Conservation (phyloP, 2,797 vertebrate species). For the Leptodactylus fallax region DNA sequence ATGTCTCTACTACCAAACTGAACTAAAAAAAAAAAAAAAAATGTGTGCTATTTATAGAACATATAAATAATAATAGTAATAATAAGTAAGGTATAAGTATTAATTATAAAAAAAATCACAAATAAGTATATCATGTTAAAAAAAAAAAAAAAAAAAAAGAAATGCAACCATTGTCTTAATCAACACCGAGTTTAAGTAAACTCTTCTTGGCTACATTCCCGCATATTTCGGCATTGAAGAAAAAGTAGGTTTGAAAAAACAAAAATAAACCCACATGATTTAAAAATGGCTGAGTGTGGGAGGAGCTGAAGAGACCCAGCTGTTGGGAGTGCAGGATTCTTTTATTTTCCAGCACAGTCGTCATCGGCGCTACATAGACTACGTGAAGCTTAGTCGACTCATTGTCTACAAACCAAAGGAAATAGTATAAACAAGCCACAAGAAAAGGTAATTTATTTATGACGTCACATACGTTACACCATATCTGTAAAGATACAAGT, state of each 20-base stretch:
- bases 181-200: background rate
- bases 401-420: constrained; percentile 25
- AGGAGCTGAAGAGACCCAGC: constrained; percentile 8
- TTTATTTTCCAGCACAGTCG: constrained; percentile 29
- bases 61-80: background rate
- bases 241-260: constrained; percentile 55
- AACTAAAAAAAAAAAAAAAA: too few species aligned
- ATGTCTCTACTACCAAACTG: too few species aligned
- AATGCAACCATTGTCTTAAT: constrained; percentile 1
- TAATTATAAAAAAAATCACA: background rate
- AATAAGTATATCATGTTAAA: background rate
- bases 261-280: constrained; percentile 53
- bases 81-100: background rate
- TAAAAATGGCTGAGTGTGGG: constrained; percentile 51
- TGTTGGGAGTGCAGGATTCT: constrained; percentile 11
- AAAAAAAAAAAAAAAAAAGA: background rate
- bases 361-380: background rate
- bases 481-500: background rate
- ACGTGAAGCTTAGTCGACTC: background rate
- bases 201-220: constrained; percentile 41
- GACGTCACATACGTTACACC: background rate
- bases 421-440: constrained; percentile 24
- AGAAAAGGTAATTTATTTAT: constrained; percentile 33
- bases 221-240: constrained; percentile 33
- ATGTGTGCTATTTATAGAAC: background rate